Conservation (phyloP, 2,113 vertebrate species). For the Epinephelus cyanopodus region DNA sequence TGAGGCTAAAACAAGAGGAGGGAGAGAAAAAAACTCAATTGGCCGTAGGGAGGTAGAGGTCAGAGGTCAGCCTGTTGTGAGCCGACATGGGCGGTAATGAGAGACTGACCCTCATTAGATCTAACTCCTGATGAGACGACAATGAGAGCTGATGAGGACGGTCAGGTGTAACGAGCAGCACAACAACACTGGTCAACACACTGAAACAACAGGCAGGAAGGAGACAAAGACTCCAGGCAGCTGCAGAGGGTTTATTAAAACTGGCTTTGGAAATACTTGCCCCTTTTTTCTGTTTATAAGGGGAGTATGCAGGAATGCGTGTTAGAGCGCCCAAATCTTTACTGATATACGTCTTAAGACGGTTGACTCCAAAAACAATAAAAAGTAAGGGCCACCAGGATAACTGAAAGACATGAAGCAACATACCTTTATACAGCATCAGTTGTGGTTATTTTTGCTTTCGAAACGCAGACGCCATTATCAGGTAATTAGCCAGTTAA, state of each 20-base stretch:
- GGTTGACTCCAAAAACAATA: no score
- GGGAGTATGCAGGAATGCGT: no score
- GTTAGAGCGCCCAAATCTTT: no score
- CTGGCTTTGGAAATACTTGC: background rate
- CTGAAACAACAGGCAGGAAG: conserved; percentile 4
- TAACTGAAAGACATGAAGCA: no score
- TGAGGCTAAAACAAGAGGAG: background rate
- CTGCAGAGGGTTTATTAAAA: background rate
- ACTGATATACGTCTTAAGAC: no score
- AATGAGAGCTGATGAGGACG: conserved; percentile 64
- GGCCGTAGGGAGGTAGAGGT: conserved; percentile 17
- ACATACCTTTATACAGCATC: no score
- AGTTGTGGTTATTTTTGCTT: no score
- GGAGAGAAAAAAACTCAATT: conserved; percentile 13
- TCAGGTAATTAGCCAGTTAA: no score
- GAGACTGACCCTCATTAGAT: conserved; percentile 70
- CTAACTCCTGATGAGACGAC: conserved; percentile 57
- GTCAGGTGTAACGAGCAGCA: conserved; percentile 63
- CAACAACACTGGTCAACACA: conserved; percentile 5
- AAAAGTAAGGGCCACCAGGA: no score
- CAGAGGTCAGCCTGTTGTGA: conserved; percentile 58
- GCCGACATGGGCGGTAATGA: conserved; percentile 56
- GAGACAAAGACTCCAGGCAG: background rate
- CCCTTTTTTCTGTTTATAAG: background rate
- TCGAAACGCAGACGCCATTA: no score